Percentiles rank a stretch among this genome's conserved stretches.
These are phyloP conservation scores for Apeltes quadracus DNA, from an alignment of 2,113 vertebrate genomes.

Conservation along the genomic window DNA sequence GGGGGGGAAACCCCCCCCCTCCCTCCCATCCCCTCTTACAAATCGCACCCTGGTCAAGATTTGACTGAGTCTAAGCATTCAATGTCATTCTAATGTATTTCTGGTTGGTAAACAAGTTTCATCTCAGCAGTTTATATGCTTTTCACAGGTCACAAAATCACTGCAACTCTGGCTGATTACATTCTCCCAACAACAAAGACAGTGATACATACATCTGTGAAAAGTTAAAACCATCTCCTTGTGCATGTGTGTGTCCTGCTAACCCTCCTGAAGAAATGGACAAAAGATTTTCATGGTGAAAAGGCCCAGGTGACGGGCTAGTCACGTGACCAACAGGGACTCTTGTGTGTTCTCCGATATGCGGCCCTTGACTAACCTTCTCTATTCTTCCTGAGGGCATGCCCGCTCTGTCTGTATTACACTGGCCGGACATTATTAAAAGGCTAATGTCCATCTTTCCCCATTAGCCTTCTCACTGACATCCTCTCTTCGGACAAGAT, in stretches of 20 bases:
- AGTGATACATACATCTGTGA: neutral
- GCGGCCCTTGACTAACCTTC: constrained; percentile 37
- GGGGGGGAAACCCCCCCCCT: no score
- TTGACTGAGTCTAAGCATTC: no score
- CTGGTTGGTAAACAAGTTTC: no score
- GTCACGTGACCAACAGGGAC: neutral
- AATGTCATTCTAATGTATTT: no score
- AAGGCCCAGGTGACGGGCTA: neutral
- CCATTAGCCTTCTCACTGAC: constrained; percentile 40
- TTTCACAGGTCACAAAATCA: no score
- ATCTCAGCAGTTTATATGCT: no score
- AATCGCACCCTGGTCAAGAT: no score
- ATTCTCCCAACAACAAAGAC: no score
- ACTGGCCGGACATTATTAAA: constrained; percentile 51
- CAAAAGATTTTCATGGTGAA: neutral
- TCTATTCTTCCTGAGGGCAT: constrained; percentile 23
- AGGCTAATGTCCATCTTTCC: constrained; percentile 60
- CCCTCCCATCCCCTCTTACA: no score
- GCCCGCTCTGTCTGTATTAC: constrained; percentile 25
- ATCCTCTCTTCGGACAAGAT: constrained; percentile 19
- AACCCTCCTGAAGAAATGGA: neutral
- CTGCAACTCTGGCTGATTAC: no score
- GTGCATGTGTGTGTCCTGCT: neutral
- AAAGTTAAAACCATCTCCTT: neutral
- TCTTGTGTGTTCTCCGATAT: neutral